phyloP scores from a whole-genome alignment of 2,113 vertebrate species.

The Melanostigma gelatinosum region DNA sequence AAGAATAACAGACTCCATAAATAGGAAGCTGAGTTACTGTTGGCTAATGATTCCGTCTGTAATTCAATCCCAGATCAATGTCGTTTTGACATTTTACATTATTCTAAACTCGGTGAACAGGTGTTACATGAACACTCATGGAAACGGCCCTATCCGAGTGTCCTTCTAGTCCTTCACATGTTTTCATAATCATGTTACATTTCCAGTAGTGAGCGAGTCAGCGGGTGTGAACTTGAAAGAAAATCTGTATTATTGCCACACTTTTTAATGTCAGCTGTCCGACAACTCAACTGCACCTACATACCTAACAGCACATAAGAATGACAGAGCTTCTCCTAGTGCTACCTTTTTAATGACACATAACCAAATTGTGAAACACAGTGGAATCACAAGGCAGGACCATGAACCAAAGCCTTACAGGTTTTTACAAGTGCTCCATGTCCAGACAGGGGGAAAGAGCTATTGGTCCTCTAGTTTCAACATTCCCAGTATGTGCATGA shows the following conservation, averaged over 20 bases:
- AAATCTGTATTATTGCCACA: not conserved
- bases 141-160: not conserved
- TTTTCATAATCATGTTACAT: not conserved
- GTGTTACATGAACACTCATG: not conserved
- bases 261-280: not conserved
- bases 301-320: not conserved
- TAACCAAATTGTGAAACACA: too few species aligned
- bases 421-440: not conserved
- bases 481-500: not conserved
- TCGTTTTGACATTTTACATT: not conserved
- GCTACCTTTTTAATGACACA: too few species aligned
- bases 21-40: not conserved
- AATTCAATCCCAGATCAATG: not conserved
- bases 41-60: not conserved
- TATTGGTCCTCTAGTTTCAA: not conserved
- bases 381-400: too few species aligned
- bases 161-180: not conserved
- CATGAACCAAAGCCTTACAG: not conserved
- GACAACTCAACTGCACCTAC: not conserved
- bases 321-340: not conserved
- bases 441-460: not conserved
- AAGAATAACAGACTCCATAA: not conserved
- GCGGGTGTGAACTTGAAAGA: not conserved
- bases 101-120: not conserved
- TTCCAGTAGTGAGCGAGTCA: not conserved